Evolutionary conservation across 2,888 invertebrate species (phyloP).

Genomic region (Apoda limacodes): DNA sequence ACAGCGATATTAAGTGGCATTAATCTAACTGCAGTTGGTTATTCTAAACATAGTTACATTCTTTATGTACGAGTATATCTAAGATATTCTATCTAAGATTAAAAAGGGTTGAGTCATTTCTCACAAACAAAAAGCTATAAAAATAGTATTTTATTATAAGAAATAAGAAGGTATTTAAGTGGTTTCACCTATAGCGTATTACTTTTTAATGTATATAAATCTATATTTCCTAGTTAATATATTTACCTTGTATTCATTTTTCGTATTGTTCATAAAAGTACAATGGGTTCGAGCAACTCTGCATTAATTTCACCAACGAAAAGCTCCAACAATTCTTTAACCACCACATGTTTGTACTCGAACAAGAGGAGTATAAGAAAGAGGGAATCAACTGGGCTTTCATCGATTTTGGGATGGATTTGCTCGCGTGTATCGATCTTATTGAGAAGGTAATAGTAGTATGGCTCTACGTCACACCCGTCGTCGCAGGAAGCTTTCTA

Average conservation of each 20-base stretch:
- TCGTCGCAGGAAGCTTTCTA: slow-evolving; percentile 31
- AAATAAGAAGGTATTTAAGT: too few relatives aligned
- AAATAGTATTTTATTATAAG: too few relatives aligned
- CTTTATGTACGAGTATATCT: too few relatives aligned
- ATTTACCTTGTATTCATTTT: slow-evolving; percentile 33
- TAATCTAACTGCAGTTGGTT: too few relatives aligned
- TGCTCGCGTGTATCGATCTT: slow-evolving; percentile 95
- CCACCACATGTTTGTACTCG: slow-evolving; percentile 98
- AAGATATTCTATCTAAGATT: too few relatives aligned
- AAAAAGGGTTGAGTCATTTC: too few relatives aligned
- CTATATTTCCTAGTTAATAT: too few relatives aligned
- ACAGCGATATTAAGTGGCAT: too few relatives aligned
- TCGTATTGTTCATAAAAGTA: slow-evolving; percentile 70
- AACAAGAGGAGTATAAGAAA: slow-evolving; percentile 95
- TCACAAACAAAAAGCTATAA: too few relatives aligned
- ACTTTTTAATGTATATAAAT: slow-evolving; percentile 21
- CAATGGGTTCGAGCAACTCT: slow-evolving; percentile 98
- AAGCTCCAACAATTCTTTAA: slow-evolving; percentile 99
- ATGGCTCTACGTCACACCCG: slow-evolving; percentile 24
- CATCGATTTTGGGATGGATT: slow-evolving; percentile 98
- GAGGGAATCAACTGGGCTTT: slow-evolving; percentile 97
- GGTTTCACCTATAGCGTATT: too few relatives aligned
- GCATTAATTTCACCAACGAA: slow-evolving; percentile 99
- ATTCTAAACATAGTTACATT: too few relatives aligned
- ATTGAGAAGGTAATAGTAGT: slow-evolving; percentile 87